A percentile compares a stretch with the other conserved stretches of the same genome.
These are phyloP conservation scores for Protosalanx chinensis DNA, from an alignment of 2,797 vertebrate species.

Conservation along the genomic window DNA sequence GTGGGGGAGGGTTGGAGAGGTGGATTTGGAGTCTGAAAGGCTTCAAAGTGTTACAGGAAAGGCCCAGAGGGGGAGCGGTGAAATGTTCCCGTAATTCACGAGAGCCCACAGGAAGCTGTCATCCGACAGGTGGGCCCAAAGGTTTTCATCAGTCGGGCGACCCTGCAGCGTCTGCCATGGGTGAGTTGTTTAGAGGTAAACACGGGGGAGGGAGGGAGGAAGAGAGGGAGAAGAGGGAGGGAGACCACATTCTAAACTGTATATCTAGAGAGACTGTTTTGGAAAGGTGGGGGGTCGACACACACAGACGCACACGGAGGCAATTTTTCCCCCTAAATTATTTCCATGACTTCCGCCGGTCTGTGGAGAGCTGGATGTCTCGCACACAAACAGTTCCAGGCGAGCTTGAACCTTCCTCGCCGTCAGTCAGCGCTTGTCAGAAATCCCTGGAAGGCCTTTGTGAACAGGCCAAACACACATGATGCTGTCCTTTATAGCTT, in stretches of 20 bases:
- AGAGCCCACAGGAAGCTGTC: slow-evolving; percentile 8
- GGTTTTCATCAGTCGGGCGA: slow-evolving; percentile 40
- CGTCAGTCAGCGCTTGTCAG: background rate
- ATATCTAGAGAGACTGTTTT: slow-evolving; percentile 1
- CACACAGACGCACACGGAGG: slow-evolving; percentile 23
- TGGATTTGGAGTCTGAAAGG: too few relatives aligned
- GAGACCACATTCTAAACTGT: background rate
- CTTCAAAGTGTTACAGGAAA: background rate
- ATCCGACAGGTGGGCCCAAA: slow-evolving; percentile 22
- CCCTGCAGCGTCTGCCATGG: slow-evolving; percentile 10
- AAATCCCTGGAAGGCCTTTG: background rate
- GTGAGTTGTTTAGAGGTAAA: slow-evolving; percentile 35
- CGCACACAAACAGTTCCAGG: slow-evolving; percentile 30
- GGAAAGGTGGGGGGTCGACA: slow-evolving; percentile 15
- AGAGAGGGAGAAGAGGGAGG: too few relatives aligned
- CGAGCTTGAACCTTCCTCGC: slow-evolving; percentile 4
- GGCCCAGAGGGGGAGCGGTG: slow-evolving; percentile 3
- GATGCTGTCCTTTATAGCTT: too few relatives aligned
- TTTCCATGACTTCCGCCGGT: slow-evolving; percentile 47
- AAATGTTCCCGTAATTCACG: slow-evolving; percentile 12
- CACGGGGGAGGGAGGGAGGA: slow-evolving; percentile 24
- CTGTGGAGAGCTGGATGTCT: slow-evolving; percentile 30
- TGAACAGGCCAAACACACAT: background rate
- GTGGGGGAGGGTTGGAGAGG: background rate
- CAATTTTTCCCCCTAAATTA: slow-evolving; percentile 44